Evolutionary conservation across 2,888 invertebrate genomes (phyloP).

Genomic region (Orthosia gothica): DNA sequence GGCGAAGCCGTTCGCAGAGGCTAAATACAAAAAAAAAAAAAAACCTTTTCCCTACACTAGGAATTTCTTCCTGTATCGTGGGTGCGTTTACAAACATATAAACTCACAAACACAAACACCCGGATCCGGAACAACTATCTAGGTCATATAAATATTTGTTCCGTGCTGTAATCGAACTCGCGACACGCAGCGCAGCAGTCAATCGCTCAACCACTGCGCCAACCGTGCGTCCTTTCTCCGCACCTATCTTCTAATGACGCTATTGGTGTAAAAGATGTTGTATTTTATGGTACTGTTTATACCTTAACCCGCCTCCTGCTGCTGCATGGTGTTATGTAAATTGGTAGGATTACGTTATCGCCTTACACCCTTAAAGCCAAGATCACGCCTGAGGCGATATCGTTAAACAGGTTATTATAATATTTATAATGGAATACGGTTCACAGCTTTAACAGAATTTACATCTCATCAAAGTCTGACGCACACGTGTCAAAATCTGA

Average conservation of each 20-base stretch:
- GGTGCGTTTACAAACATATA: no score
- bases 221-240: no score
- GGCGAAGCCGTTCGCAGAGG: no score
- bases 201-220: no score
- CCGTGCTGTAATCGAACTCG: no score
- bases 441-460: constrained; percentile 55
- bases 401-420: constrained; percentile 69
- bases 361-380: constrained; percentile 69
- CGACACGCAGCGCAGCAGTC: no score
- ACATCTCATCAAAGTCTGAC: constrained; percentile 50
- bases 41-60: no score
- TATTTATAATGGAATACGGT: constrained; percentile 61
- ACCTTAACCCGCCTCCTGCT: constrained; percentile 39
- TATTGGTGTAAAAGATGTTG: constrained; percentile 26
- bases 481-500: constrained; percentile 47
- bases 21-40: no score
- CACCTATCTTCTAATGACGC: constrained; percentile 38
- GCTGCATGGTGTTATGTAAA: constrained; percentile 77
- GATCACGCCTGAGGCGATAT: constrained; percentile 69
- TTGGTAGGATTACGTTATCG: constrained; percentile 80
- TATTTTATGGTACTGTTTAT: constrained; percentile 22
- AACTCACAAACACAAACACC: no score
- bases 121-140: no score
- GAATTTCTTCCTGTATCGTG: no score
- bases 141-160: no score